phyloP scores from a whole-genome alignment of 2,113 vertebrate genomes.

The Podocnemis expansa region DNA sequence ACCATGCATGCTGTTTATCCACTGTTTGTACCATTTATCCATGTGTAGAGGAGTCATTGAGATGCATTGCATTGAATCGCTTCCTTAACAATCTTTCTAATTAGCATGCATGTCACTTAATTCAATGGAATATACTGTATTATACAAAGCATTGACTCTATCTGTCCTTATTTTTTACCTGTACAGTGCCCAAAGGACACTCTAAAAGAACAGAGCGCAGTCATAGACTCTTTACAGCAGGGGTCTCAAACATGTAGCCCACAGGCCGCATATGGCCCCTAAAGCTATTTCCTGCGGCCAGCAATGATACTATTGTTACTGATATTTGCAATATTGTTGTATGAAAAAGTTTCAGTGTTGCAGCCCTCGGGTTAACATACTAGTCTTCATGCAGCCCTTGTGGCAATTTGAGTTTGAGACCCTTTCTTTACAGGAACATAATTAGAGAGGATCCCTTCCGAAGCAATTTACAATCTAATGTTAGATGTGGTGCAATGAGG shows the following conservation, averaged over 20 bases:
- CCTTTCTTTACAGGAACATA: background rate
- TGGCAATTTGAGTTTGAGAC: no score
- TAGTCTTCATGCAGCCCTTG: no score
- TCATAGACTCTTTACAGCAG: background rate
- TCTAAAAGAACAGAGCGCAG: background rate
- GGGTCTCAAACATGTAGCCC: no score
- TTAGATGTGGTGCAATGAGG: accelerated
- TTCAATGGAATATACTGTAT: slow-evolving; percentile 15
- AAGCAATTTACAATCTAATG: background rate
- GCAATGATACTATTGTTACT: no score
- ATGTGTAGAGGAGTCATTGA: background rate
- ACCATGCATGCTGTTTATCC: slow-evolving; percentile 13
- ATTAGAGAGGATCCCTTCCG: background rate
- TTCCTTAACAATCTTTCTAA: slow-evolving; percentile 19
- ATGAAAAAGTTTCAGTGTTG: no score
- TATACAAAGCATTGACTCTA: slow-evolving; percentile 33
- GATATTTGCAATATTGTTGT: no score
- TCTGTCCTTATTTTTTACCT: background rate
- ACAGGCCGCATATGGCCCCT: no score
- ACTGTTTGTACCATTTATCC: slow-evolving; percentile 1
- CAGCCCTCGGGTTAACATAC: no score
- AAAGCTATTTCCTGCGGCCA: no score
- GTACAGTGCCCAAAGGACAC: background rate
- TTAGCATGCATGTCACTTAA: slow-evolving; percentile 10
- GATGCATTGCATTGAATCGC: slow-evolving; percentile 29